Evolutionary conservation across 2,888 invertebrate species (phyloP).

Genomic region (Spialia ferax): DNA sequence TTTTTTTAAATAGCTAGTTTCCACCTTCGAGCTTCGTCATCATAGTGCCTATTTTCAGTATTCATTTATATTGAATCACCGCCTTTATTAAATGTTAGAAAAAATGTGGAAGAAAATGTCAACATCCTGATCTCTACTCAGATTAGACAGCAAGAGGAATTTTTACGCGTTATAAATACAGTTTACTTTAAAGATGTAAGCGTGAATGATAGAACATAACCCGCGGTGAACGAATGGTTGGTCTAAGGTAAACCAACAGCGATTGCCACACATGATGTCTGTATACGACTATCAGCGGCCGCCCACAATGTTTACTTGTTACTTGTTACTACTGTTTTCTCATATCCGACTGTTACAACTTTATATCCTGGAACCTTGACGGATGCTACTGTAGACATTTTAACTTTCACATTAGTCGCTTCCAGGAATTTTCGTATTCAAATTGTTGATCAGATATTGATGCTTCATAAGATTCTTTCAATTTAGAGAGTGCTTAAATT

Average conservation of each 20-base stretch:
- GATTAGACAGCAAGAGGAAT: background rate
- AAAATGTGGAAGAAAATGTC: background rate
- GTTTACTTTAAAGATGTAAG: slow-evolving; percentile 19
- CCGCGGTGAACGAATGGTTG: slow-evolving; percentile 17
- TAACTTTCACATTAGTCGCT: background rate
- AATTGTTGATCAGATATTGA: background rate
- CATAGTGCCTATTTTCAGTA: no score
- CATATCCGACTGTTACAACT: slow-evolving; percentile 6
- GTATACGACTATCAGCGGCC: slow-evolving; percentile 13
- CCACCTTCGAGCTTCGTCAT: no score
- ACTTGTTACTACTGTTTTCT: slow-evolving; percentile 9
- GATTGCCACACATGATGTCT: slow-evolving; percentile 27
- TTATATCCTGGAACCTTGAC: slow-evolving; percentile 9
- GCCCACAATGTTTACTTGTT: slow-evolving; percentile 21
- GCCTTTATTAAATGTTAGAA: background rate
- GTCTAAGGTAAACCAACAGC: slow-evolving; percentile 20
- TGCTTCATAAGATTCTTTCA: background rate
- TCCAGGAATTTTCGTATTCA: background rate
- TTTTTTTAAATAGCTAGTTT: background rate
- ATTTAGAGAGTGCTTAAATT: background rate
- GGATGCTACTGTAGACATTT: slow-evolving; percentile 9
- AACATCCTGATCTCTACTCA: slow-evolving; percentile 17
- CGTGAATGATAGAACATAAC: background rate
- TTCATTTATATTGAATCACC: no score
- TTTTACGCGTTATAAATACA: slow-evolving; percentile 5